phyloP scores from a whole-genome alignment of 35 echinoderm and acorn worm genomes.

The Amphiura filiformis region DNA sequence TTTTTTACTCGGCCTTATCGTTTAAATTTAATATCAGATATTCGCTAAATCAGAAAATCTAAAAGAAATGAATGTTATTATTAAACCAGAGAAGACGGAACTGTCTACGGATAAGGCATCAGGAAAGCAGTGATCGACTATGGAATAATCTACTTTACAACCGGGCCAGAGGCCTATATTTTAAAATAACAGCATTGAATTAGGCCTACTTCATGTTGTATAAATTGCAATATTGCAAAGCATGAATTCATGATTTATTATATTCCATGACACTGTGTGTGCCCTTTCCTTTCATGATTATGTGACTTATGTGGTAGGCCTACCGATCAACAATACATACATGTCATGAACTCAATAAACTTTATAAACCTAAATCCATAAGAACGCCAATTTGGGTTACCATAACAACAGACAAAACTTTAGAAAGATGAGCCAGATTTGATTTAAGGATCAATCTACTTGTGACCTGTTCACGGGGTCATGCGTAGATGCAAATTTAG shows the following conservation, averaged over 20 bases:
- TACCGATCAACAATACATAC: neutral
- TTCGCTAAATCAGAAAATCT: neutral
- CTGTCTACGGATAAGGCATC: too few relatives aligned
- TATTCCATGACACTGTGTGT: neutral
- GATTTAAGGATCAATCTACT: neutral
- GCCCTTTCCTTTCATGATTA: neutral
- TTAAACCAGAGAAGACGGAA: too few relatives aligned
- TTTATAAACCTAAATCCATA: too few relatives aligned
- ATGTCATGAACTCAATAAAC: too few relatives aligned
- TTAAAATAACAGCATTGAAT: too few relatives aligned
- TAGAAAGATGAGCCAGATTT: neutral
- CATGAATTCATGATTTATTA: neutral
- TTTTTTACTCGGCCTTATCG: too few relatives aligned
- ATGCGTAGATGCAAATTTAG: too few relatives aligned
- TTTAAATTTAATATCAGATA: neutral
- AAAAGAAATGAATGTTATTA: neutral
- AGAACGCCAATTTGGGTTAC: neutral
- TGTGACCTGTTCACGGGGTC: neutral
- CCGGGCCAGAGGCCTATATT: too few relatives aligned
- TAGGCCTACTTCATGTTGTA: too few relatives aligned
- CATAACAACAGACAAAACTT: neutral
- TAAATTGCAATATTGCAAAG: neutral
- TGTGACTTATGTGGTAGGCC: neutral
- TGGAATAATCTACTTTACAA: too few relatives aligned
- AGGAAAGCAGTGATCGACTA: too few relatives aligned